Conservation (phyloP, 2,797 vertebrate species). For the Crax fasciolata region DNA sequence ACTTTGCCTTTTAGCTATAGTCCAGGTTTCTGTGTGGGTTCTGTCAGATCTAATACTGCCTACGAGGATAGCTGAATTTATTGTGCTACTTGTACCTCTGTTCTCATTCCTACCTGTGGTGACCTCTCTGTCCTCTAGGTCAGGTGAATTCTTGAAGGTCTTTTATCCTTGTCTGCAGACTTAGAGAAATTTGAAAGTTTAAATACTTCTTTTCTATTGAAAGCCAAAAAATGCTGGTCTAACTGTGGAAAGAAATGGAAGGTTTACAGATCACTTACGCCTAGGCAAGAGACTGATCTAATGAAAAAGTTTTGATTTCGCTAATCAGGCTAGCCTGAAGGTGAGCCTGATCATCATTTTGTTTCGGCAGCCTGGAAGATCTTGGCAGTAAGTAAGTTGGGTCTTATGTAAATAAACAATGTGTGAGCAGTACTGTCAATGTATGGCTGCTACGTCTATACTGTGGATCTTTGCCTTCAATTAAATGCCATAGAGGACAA, state of each 20-base stretch:
- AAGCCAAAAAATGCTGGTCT: neutral
- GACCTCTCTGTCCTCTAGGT: conserved; percentile 46
- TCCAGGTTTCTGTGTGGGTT: conserved; percentile 26
- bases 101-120: conserved; percentile 45
- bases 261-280: neutral
- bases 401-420: conserved; percentile 2
- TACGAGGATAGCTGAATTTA: conserved; percentile 55
- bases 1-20: conserved; percentile 65
- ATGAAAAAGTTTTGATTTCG: neutral
- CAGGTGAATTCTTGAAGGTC: conserved; percentile 48
- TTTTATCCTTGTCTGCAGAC: conserved; percentile 24
- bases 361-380: neutral
- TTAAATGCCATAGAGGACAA: neutral
- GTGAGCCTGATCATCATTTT: conserved; percentile 6
- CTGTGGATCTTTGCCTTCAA: neutral
- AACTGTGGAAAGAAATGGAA: conserved; percentile 8
- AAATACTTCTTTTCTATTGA: neutral
- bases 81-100: conserved; percentile 45
- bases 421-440: neutral
- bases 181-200: neutral
- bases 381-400: neutral
- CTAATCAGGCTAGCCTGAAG: conserved; percentile 1
- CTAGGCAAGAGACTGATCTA: neutral
- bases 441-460: neutral
- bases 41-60: conserved; percentile 69